Conservation (phyloP, 1,140 invertebrate species). For the Conus ventricosus region DNA sequence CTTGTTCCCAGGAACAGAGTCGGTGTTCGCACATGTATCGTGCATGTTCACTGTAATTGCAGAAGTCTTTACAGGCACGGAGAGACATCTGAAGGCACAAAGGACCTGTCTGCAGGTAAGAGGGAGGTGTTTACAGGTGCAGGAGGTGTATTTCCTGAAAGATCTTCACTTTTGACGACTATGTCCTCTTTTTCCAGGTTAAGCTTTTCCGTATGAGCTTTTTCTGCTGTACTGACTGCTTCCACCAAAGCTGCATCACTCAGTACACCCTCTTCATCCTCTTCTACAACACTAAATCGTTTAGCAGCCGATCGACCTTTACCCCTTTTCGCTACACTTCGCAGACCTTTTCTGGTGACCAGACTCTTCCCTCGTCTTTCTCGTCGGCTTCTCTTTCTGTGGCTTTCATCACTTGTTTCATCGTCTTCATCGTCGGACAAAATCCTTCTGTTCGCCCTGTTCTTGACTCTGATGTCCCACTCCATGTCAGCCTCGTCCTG, state of each 20-base stretch:
- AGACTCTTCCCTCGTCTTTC: neutral
- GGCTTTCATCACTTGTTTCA: neutral
- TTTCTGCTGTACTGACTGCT: too few species aligned
- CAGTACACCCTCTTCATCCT: neutral
- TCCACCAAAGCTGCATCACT: neutral
- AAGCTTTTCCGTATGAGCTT: too few species aligned
- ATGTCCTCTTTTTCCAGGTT: too few species aligned
- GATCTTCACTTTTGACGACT: neutral
- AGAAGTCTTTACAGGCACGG: too few species aligned
- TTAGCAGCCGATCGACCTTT: neutral
- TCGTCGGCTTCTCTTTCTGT: neutral
- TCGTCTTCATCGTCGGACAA: neutral
- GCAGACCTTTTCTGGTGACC: neutral
- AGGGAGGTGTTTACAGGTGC: too few species aligned
- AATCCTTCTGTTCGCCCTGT: neutral
- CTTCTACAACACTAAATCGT: neutral
- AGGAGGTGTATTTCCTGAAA: neutral
- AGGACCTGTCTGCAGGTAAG: too few species aligned
- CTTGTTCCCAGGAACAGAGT: too few species aligned
- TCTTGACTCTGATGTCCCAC: neutral
- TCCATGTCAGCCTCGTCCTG: neutral
- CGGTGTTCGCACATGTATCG: too few species aligned
- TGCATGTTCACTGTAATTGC: too few species aligned
- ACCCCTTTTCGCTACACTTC: neutral
- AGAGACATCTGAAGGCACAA: too few species aligned